Evolutionary conservation across 2,113 vertebrate genomes (phyloP).

Genomic region (Charadrius vociferus): DNA sequence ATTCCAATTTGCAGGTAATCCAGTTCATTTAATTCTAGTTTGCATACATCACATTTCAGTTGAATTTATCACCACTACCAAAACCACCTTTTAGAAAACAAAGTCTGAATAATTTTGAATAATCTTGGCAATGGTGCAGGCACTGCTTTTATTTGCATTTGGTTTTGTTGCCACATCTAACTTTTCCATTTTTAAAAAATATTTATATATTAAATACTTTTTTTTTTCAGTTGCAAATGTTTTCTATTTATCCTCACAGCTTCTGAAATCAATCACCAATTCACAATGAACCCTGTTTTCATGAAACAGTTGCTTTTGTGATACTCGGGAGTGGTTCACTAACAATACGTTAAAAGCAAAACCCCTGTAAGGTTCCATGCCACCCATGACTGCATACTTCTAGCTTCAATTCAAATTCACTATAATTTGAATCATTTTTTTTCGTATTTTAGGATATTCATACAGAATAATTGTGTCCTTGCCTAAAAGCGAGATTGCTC

Average conservation of each 20-base stretch:
- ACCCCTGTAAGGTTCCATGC: background rate
- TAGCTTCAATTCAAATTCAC: background rate
- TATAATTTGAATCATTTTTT: background rate
- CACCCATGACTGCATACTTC: background rate
- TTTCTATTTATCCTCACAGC: background rate
- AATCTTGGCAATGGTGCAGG: background rate
- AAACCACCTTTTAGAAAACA: background rate
- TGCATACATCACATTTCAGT: background rate
- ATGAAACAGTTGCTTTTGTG: background rate
- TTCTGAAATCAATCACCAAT: background rate
- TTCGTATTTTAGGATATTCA: background rate
- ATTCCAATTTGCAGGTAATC: conserved; percentile 37
- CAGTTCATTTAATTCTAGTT: conserved; percentile 22
- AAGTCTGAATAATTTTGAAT: background rate
- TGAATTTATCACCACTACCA: background rate
- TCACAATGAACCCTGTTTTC: background rate
- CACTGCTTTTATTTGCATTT: background rate
- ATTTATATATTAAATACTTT: background rate
- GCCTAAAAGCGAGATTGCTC: background rate
- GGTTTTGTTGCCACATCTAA: background rate
- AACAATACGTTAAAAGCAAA: background rate
- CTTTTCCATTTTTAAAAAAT: background rate
- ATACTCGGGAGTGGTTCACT: background rate
- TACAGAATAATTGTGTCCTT: background rate
- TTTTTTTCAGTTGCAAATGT: background rate